Percentiles rank a stretch among this genome's conserved stretches.
Evolutionary conservation across 2,888 invertebrate species (phyloP).

Genomic region (Laspeyria flexula): DNA sequence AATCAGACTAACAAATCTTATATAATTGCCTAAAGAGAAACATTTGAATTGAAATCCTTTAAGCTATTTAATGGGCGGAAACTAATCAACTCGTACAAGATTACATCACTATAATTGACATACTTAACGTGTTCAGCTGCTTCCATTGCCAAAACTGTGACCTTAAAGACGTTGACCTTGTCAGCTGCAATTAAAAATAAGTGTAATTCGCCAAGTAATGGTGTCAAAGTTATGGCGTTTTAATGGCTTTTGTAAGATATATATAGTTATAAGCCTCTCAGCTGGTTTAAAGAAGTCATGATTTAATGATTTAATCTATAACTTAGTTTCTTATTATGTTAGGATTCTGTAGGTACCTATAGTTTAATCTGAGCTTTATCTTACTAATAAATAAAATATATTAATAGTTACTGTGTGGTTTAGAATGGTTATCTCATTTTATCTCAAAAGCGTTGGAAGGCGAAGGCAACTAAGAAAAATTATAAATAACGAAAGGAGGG

Average conservation of each 20-base stretch:
- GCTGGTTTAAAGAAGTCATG: neutral
- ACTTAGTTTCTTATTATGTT: too few relatives aligned
- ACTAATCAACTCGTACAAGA: neutral
- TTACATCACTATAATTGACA: neutral
- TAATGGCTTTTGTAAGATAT: neutral
- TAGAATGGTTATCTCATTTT: too few relatives aligned
- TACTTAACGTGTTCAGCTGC: neutral
- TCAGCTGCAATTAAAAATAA: neutral
- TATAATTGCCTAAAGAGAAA: too few relatives aligned
- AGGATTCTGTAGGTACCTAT: too few relatives aligned
- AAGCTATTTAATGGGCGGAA: neutral
- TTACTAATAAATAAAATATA: too few relatives aligned
- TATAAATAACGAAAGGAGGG: too few relatives aligned
- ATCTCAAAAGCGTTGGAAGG: too few relatives aligned
- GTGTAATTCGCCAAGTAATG: neutral
- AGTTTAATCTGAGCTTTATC: too few relatives aligned
- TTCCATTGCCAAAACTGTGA: neutral
- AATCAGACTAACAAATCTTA: too few relatives aligned
- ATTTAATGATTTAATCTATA: neutral
- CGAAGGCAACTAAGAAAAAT: too few relatives aligned
- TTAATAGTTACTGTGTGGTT: too few relatives aligned
- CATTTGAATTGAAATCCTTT: neutral
- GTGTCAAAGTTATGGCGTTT: neutral
- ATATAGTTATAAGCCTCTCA: neutral
- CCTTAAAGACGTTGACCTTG: neutral